Evolutionary conservation across 2,888 invertebrate species (phyloP), one percentile per base, ranked within the genome.

Genomic region (Palloptera scutellata): DNA sequence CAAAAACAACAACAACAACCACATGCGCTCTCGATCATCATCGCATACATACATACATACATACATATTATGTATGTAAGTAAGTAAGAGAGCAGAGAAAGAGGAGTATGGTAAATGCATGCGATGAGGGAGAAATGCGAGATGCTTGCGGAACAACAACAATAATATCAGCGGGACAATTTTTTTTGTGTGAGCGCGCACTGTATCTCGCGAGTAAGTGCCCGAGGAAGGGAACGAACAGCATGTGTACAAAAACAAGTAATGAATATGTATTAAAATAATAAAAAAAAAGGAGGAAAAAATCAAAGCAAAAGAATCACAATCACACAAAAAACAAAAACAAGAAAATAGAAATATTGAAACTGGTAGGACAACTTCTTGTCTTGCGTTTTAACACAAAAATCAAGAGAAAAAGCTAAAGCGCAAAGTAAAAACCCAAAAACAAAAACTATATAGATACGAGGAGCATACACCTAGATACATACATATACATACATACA

Each of bases 321-420:
- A 63, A 61, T 53, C 15, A 52, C 43, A 66, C 55, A 69, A 60
- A 41, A 63, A 17, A 52, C 20, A 65, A 64, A 72, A 69, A 65
- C 55, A 65, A 66, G 51, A 57, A 72, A 71, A 74, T 71, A 73
- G 68, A 68, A 69, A 69, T 70, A 68, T 19, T 48, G 72, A 78
- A 78, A 79, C 80, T 79, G 78, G 80, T 79, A 76, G 74, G 76
- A 78, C 79, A 75, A 78, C 79, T 80, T 79, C 76, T 78, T 75
- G 77, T 75, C 74, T 77, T 76, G 75, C 75, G 73, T 76, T 77
- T 75, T 75, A 54, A 30, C 6, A 30, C 6, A 6, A 30, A 30
- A 30, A 4, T 4, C 30, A 30, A 30, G 6, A 30, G 6, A 6
- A 30, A 30, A 30, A 30, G 30, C 30, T 4, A 30, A 6, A 30